phyloP scores from a whole-genome alignment of 2,113 vertebrate species.

The Solenodon paradoxus region DNA sequence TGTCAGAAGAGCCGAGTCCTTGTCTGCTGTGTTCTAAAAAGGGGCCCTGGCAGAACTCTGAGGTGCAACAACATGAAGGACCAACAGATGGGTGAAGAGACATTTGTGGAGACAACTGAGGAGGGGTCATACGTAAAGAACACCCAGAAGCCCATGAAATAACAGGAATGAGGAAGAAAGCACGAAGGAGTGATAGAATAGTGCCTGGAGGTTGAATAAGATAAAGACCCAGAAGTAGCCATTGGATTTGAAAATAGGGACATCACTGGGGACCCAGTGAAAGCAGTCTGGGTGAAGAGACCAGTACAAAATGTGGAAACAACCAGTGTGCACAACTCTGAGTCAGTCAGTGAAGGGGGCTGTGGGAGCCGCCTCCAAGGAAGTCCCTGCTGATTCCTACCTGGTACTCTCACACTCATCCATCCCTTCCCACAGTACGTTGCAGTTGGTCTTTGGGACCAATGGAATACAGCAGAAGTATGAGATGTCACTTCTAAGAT shows the following conservation, averaged over 20 bases:
- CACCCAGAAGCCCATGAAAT: background rate
- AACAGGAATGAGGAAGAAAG: background rate
- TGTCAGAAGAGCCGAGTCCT: background rate
- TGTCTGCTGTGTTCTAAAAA: background rate
- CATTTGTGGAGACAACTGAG: background rate
- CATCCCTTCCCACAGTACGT: background rate
- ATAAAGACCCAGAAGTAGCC: background rate
- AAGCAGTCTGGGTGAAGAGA: background rate
- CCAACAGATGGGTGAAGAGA: background rate
- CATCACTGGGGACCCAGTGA: background rate
- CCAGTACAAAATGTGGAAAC: background rate
- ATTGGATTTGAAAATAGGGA: background rate
- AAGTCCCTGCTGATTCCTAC: fast-evolving
- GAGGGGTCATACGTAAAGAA: background rate
- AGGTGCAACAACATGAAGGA: background rate
- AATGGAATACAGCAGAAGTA: background rate
- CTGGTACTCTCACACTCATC: background rate
- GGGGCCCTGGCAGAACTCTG: background rate
- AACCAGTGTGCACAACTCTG: background rate
- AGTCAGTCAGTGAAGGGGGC: background rate
- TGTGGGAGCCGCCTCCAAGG: background rate
- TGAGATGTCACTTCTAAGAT: background rate
- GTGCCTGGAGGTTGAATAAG: background rate
- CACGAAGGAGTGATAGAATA: background rate
- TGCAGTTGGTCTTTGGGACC: background rate